These are phyloP conservation scores for Ceyx margarethae DNA, from an alignment of 2,113 vertebrate species.

Conservation along the genomic window DNA sequence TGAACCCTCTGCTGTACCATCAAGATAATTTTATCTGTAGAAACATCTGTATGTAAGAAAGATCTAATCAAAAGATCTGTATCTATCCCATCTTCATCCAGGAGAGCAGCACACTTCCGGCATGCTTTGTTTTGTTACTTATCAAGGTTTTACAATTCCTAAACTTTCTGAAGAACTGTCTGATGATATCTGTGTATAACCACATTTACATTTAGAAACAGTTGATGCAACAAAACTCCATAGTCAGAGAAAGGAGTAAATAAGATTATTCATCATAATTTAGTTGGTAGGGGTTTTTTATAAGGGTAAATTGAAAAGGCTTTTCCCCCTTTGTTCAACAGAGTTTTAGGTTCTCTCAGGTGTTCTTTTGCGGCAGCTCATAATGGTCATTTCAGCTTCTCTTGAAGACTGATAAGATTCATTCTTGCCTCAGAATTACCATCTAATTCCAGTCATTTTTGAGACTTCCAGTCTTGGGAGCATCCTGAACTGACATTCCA, in stretches of 20 bases:
- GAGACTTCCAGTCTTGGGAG: background rate
- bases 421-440: background rate
- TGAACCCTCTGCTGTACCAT: background rate
- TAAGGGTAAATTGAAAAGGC: too few species aligned
- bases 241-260: background rate
- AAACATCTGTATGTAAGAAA: background rate
- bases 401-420: background rate
- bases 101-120: background rate
- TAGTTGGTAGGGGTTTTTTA: background rate
- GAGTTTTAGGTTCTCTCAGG: background rate
- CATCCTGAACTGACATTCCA: background rate
- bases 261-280: background rate
- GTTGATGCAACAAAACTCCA: background rate
- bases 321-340: background rate
- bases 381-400: background rate
- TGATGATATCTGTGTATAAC: background rate
- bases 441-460: background rate
- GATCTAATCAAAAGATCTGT: background rate
- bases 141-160: background rate
- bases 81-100: background rate
- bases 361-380: background rate
- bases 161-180: background rate
- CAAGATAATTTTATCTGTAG: background rate
- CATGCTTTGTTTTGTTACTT: background rate
- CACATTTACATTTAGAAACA: background rate